phyloP scores from a whole-genome alignment of 2,113 vertebrate species.

The Athene cunicularia region DNA sequence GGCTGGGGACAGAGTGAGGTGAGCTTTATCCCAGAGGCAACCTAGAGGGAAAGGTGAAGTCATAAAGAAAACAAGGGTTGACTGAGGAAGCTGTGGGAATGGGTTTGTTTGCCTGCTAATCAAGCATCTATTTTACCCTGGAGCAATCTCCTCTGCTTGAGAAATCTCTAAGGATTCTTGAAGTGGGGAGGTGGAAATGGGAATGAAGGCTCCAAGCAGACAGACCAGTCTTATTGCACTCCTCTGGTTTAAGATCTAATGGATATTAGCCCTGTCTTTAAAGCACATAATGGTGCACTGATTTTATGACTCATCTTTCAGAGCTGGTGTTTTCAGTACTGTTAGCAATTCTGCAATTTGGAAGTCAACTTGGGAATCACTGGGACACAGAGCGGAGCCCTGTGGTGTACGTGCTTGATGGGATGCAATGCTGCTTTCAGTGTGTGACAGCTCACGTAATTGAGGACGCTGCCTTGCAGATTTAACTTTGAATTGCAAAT shows the following conservation, averaged over 20 bases:
- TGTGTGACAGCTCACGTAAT: background rate
- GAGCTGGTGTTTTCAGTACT: background rate
- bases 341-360: background rate
- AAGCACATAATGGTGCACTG: background rate
- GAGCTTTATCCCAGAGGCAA: background rate
- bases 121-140: background rate
- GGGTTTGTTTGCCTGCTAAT: background rate
- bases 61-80: background rate
- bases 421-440: background rate
- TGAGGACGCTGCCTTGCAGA: background rate
- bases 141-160: background rate
- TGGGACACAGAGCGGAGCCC: background rate
- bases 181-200: background rate
- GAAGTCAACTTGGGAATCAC: background rate
- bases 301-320: background rate
- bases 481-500: slow-evolving; percentile 51
- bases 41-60: background rate
- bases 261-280: background rate
- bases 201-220: background rate
- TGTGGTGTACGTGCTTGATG: background rate
- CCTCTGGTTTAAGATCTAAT: background rate
- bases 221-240: background rate
- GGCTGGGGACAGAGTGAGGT: background rate
- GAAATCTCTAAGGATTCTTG: background rate
- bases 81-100: background rate